Percentiles rank a stretch among this genome's conserved stretches.
Conservation (phyloP, 2,113 vertebrate genomes). For the Orcinus orca region DNA sequence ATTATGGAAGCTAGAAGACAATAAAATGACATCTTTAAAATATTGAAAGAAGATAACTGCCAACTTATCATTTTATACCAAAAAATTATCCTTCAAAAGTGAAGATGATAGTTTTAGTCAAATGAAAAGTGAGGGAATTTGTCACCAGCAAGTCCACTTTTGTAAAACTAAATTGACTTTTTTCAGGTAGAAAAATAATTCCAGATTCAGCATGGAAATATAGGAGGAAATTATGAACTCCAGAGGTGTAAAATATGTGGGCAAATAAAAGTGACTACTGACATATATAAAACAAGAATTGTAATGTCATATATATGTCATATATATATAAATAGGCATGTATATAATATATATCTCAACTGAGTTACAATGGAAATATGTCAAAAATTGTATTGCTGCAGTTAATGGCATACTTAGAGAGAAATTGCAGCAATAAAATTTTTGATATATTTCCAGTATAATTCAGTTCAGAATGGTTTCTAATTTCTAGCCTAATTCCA, state of each 20-base stretch:
- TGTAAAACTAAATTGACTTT: conserved; percentile 16
- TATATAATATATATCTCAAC: background rate
- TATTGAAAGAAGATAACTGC: background rate
- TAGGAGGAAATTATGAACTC: background rate
- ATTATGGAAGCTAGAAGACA: background rate
- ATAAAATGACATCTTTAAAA: background rate
- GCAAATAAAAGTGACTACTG: background rate
- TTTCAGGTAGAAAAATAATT: background rate
- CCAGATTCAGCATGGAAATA: background rate
- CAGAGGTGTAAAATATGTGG: background rate
- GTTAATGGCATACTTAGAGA: background rate
- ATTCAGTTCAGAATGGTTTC: background rate
- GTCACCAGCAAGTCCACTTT: background rate
- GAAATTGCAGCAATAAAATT: background rate
- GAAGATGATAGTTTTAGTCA: background rate
- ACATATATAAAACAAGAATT: background rate
- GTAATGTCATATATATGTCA: background rate
- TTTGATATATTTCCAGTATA: background rate
- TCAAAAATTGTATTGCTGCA: background rate
- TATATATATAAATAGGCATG: background rate
- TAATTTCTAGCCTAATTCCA: background rate
- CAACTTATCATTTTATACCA: background rate
- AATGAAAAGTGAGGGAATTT: background rate
- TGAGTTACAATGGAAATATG: background rate
- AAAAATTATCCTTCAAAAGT: background rate